phyloP scores from a whole-genome alignment of 1,140 invertebrate genomes.

The Cataglyphis hispanica region DNA sequence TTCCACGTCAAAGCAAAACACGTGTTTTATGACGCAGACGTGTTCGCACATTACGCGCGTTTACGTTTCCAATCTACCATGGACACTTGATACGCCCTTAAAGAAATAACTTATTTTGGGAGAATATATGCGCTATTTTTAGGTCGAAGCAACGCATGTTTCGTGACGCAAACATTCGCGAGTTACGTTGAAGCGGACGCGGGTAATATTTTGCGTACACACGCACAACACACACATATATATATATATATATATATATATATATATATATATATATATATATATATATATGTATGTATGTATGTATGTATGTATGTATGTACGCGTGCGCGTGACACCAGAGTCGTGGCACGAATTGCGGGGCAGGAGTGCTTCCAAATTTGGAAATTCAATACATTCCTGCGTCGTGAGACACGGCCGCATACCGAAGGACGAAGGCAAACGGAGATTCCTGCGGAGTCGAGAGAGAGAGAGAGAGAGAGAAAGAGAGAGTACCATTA shows the following conservation, averaged over 20 bases:
- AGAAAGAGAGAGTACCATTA: slow-evolving; percentile 52
- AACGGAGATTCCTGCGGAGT: slow-evolving; percentile 66
- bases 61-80: background rate
- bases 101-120: slow-evolving; percentile 14
- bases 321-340: slow-evolving; percentile 45
- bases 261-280: too few species aligned
- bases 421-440: slow-evolving; percentile 63
- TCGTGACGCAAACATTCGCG: slow-evolving; percentile 44
- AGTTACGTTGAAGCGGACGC: slow-evolving; percentile 63
- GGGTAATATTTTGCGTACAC: slow-evolving; percentile 57
- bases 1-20: background rate
- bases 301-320: too few species aligned
- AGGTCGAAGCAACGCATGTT: background rate
- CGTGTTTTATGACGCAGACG: background rate
- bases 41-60: background rate
- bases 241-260: too few species aligned
- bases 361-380: slow-evolving; percentile 73
- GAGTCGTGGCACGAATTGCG: slow-evolving; percentile 72
- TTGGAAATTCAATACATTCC: slow-evolving; percentile 78
- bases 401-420: slow-evolving; percentile 56
- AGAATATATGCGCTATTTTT: background rate
- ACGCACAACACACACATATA: slow-evolving; percentile 21
- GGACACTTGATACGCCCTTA: slow-evolving; percentile 8
- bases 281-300: too few species aligned
- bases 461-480: slow-evolving; percentile 6